phyloP scores from a whole-genome alignment of 2,113 vertebrate genomes.

The Lepisosteus osseus region DNA sequence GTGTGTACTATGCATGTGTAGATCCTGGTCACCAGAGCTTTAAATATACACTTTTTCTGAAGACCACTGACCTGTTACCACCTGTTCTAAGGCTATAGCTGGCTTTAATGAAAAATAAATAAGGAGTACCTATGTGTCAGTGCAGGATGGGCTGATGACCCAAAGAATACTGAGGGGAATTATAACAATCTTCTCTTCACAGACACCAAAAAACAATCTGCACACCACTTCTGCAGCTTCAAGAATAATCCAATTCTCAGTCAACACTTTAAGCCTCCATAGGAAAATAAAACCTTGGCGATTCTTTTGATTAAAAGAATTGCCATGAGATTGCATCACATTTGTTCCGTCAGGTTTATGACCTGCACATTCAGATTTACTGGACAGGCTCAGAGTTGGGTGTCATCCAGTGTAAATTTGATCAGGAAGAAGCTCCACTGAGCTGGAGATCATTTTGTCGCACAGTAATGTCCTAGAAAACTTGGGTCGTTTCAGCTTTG shows the following conservation, averaged over 20 bases:
- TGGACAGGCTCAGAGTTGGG: background rate
- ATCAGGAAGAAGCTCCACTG: background rate
- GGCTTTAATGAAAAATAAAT: slow-evolving; percentile 10
- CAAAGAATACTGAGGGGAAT: slow-evolving; percentile 5
- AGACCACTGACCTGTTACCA: background rate
- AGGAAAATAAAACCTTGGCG: background rate
- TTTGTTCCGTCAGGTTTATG: background rate
- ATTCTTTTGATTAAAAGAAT: background rate
- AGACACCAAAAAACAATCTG: no score
- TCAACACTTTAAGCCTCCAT: background rate
- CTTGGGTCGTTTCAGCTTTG: slow-evolving; percentile 16
- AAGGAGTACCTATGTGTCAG: slow-evolving; percentile 21
- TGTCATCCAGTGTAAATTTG: slow-evolving; percentile 1
- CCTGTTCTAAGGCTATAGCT: background rate
- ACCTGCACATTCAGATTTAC: background rate
- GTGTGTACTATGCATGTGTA: no score
- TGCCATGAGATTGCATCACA: background rate
- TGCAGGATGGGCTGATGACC: slow-evolving; percentile 26
- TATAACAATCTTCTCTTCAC: no score
- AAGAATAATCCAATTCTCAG: no score
- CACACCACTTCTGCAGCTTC: no score
- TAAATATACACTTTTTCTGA: background rate
- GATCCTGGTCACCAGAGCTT: no score
- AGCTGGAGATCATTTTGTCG: background rate
- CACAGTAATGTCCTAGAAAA: background rate